These are phyloP conservation scores for Nixonia krombeini DNA, from an alignment of 1,140 invertebrate species.

Conservation along the genomic window DNA sequence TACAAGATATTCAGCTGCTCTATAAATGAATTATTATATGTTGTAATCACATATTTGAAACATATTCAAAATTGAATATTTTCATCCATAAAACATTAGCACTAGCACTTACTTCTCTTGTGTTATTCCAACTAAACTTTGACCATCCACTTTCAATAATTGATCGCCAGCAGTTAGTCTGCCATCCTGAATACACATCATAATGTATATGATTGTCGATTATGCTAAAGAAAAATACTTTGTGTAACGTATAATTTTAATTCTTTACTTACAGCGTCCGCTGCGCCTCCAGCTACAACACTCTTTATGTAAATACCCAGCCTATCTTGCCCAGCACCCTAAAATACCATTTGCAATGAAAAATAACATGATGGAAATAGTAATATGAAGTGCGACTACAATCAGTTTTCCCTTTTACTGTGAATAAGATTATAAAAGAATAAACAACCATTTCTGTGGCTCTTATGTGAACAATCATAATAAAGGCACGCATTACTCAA, in stretches of 20 bases:
- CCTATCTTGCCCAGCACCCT: slow-evolving; percentile 91
- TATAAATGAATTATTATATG: too few species aligned
- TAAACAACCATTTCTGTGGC: slow-evolving; percentile 16
- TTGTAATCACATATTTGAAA: too few species aligned
- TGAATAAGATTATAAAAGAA: not conserved
- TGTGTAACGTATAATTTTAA: not conserved
- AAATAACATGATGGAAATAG: slow-evolving; percentile 31
- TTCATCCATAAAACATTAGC: too few species aligned
- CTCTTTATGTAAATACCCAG: slow-evolving; percentile 98
- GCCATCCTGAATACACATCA: slow-evolving; percentile 79
- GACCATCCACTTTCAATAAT: slow-evolving; percentile 95
- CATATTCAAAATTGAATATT: too few species aligned
- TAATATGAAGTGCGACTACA: slow-evolving; percentile 13
- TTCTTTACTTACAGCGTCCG: slow-evolving; percentile 82
- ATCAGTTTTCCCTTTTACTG: not conserved
- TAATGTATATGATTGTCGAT: not conserved
- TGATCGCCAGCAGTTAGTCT: slow-evolving; percentile 97
- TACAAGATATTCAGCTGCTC: slow-evolving; percentile 96
- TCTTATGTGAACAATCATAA: slow-evolving; percentile 10
- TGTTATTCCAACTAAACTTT: slow-evolving; percentile 95
- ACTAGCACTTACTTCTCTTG: slow-evolving; percentile 84
- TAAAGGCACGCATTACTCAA: slow-evolving; percentile 20
- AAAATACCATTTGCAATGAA: slow-evolving; percentile 28
- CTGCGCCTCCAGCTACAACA: slow-evolving; percentile 95
- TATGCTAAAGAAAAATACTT: not conserved